Percentiles rank a stretch among this genome's conserved stretches.
These are phyloP conservation scores for Malurus cyaneus DNA, from an alignment of 2,113 vertebrate species.

Conservation along the genomic window DNA sequence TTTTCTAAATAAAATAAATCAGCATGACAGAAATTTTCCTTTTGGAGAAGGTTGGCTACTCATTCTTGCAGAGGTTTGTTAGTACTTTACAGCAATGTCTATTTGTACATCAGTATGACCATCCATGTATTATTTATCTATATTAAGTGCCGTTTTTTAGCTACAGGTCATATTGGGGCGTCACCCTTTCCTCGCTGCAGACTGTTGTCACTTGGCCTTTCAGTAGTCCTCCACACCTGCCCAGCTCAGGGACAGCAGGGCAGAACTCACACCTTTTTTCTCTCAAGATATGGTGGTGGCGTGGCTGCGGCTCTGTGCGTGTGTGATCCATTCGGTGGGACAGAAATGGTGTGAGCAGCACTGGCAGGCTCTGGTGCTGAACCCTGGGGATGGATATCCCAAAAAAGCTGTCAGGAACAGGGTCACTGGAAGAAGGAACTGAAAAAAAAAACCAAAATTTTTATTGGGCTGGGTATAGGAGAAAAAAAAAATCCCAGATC, in stretches of 20 bases:
- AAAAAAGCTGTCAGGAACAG: fast-evolving
- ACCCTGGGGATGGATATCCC: too few species aligned
- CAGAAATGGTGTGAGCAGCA: fast-evolving
- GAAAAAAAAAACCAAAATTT: neutral
- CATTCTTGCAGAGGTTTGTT: neutral
- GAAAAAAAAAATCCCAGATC: neutral
- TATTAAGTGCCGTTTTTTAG: fast-evolving
- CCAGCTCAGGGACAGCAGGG: neutral
- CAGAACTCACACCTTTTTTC: neutral
- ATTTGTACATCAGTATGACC: neutral
- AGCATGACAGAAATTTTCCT: neutral
- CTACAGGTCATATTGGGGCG: neutral
- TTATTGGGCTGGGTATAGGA: neutral
- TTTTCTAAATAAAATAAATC: neutral
- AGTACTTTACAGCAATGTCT: neutral
- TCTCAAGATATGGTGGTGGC: fast-evolving
- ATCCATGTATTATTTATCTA: neutral
- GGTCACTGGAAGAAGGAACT: neutral
- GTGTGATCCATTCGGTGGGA: fast-evolving
- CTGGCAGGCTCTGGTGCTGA: neutral
- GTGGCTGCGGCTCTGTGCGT: fast-evolving
- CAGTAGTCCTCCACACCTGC: neutral
- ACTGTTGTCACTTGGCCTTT: neutral
- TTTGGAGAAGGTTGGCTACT: neutral
- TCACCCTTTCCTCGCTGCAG: neutral